Conservation (phyloP, 2,797 vertebrate species). For the Pyrocephalus nanus region DNA sequence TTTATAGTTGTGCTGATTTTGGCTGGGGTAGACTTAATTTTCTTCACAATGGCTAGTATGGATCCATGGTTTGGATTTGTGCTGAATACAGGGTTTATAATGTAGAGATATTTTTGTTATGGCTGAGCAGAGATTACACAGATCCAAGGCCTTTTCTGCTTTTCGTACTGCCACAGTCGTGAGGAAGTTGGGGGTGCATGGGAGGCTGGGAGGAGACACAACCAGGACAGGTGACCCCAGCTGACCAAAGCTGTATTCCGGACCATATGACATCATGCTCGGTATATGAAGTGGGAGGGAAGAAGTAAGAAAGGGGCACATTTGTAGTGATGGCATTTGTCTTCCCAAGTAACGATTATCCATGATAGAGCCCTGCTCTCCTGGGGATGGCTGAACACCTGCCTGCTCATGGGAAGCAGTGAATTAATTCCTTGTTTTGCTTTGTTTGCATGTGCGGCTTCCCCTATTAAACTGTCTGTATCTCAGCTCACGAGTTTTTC, state of each 20-base stretch:
- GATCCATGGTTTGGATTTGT: background rate
- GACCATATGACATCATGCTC: rapidly evolving
- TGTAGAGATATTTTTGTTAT: background rate
- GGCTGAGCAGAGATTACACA: background rate
- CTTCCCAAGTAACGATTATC: rapidly evolving
- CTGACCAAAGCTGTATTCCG: background rate
- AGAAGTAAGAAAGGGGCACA: background rate
- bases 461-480: background rate
- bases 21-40: background rate
- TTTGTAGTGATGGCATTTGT: background rate
- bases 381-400: background rate
- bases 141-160: background rate
- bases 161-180: rapidly evolving
- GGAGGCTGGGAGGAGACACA: background rate
- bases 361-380: background rate
- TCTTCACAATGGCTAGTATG: background rate
- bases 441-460: background rate
- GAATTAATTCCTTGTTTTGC: background rate
- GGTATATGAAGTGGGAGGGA: background rate
- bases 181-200: rapidly evolving
- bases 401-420: background rate
- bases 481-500: background rate
- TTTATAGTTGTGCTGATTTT: background rate
- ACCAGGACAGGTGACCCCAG: rapidly evolving
- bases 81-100: too few relatives aligned